Conservation (phyloP, 2,797 vertebrate genomes). For the Rhabdophis nuchalis region DNA sequence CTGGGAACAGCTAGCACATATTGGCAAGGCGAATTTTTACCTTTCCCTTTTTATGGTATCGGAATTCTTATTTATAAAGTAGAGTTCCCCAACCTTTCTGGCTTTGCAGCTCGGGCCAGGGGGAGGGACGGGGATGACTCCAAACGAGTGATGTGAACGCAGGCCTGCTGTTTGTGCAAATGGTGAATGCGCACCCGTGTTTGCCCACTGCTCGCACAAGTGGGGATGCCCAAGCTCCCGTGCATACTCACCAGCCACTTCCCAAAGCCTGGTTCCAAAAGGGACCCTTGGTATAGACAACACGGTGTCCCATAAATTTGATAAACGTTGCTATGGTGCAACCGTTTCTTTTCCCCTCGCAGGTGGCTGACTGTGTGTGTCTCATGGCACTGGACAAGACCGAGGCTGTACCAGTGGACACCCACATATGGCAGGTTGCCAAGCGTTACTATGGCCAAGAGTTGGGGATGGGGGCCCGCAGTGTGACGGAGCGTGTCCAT, state of each 20-base stretch:
- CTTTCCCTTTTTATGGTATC: not conserved
- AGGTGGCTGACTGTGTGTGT: constrained; percentile 95
- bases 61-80: not conserved
- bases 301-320: not conserved
- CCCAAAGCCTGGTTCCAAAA: rapidly evolving
- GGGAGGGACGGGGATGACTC: not conserved
- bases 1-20: no score
- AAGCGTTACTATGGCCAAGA: constrained; percentile 79
- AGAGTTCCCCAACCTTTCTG: not conserved
- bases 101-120: not conserved
- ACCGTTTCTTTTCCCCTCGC: not conserved
- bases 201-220: not conserved
- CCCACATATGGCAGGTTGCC: constrained; percentile 92
- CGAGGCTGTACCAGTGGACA: constrained; percentile 87
- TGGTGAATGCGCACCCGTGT: no score
- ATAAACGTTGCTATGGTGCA: not conserved
- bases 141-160: rapidly evolving
- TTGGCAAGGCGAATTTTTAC: no score
- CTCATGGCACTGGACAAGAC: constrained; percentile 91
- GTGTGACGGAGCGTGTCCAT: constrained; percentile 81
- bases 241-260: not conserved
- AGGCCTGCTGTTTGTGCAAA: no score
- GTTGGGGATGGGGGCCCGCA: constrained; percentile 69
- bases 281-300: not conserved
- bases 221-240: not conserved